Conservation (phyloP, 2,888 invertebrate genomes). For the Coenonympha glycerion region DNA sequence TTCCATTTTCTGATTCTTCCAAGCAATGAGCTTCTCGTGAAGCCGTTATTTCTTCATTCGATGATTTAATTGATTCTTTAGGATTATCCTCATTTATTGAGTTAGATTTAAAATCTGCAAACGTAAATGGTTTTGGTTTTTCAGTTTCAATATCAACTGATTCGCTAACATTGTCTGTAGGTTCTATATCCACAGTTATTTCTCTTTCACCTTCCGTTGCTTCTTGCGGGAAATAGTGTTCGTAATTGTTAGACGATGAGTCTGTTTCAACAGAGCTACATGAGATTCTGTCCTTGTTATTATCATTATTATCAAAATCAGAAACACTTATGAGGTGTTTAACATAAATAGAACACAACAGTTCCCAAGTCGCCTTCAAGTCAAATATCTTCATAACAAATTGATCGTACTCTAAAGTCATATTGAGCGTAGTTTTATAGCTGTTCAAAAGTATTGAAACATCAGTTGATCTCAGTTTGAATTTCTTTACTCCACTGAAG, state of each 20-base stretch:
- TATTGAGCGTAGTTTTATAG: constrained; percentile 73
- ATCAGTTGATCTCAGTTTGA: constrained; percentile 77
- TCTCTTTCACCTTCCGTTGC: constrained; percentile 23
- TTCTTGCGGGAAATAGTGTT: constrained; percentile 50
- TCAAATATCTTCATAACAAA: constrained; percentile 78
- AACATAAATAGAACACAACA: constrained; percentile 75
- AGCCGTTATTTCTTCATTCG: constrained; percentile 13
- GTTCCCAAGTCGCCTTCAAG: constrained; percentile 78
- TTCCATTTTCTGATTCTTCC: constrained; percentile 22
- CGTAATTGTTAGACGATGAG: constrained; percentile 59
- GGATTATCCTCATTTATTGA: constrained; percentile 39
- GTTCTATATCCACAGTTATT: constrained; percentile 2
- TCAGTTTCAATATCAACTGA: constrained; percentile 31
- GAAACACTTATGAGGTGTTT: constrained; percentile 62
- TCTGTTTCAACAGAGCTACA: constrained; percentile 60
- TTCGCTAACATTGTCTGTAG: constrained; percentile 24
- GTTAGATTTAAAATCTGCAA: constrained; percentile 75
- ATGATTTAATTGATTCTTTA: constrained; percentile 28
- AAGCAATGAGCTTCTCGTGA: not conserved
- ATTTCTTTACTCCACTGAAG: constrained; percentile 81
- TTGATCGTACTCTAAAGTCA: constrained; percentile 72
- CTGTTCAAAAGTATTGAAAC: constrained; percentile 78
- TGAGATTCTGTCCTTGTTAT: constrained; percentile 53
- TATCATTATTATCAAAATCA: constrained; percentile 58
- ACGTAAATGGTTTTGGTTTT: constrained; percentile 70